A percentile compares a stretch with the other conserved stretches of the same genome.
Evolutionary conservation across 2,113 vertebrate species (phyloP).

Genomic region (Halcyon malimbica): DNA sequence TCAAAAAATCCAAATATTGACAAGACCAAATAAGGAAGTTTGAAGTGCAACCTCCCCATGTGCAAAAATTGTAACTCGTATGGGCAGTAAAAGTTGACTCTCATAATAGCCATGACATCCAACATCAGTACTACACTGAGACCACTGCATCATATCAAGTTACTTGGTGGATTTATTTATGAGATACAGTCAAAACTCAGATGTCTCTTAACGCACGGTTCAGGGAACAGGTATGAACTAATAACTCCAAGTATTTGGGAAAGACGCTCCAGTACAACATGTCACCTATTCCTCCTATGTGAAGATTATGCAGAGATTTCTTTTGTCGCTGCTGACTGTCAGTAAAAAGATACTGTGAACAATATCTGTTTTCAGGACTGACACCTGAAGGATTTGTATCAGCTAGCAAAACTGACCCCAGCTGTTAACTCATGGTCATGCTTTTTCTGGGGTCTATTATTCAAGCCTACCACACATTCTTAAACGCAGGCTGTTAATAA

Average conservation of each 20-base stretch:
- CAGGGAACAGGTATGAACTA: not conserved
- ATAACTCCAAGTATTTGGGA: not conserved
- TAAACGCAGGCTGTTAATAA: not conserved
- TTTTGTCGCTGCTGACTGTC: not conserved
- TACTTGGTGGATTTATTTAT: not conserved
- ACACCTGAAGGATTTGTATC: not conserved
- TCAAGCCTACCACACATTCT: not conserved
- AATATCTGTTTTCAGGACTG: not conserved
- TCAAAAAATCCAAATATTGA: not conserved
- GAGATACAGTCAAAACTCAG: not conserved
- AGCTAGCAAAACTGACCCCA: not conserved
- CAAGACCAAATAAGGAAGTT: not conserved
- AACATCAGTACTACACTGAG: not conserved
- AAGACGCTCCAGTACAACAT: not conserved
- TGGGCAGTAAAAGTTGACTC: not conserved
- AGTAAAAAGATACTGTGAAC: not conserved
- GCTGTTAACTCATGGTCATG: not conserved
- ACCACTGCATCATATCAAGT: not conserved
- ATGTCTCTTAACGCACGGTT: not conserved
- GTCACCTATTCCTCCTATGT: not conserved
- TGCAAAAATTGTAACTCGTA: not conserved
- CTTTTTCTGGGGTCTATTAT: not conserved
- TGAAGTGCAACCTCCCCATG: not conserved
- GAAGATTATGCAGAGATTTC: not conserved
- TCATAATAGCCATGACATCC: not conserved